Base-by-base conservation (phyloP, 2,113 vertebrate genomes). In the Psettodes erumei region DNA sequence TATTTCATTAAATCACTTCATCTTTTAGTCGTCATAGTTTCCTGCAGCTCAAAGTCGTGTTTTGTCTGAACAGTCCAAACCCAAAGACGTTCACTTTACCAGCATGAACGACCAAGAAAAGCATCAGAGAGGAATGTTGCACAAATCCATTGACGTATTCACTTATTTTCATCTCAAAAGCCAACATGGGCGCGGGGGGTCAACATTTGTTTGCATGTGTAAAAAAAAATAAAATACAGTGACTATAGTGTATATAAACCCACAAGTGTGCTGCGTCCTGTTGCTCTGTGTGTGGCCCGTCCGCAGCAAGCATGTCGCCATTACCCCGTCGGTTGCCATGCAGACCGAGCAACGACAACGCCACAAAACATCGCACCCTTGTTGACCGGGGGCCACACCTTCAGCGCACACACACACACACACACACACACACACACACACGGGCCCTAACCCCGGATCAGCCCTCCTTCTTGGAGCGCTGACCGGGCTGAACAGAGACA, bases 361-460 rank as follows among this genome's bases (percentile, higher is more conserved):
- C 35, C 48, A 56, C 23, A 53, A 59, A 7, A 60, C 76, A 50
- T 6, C 30, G 25, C 30, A 13, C 42, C 68, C 47, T 27, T 81
- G 53, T 69, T 70, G 59, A 72, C 74, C 0, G 50, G 58, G 47
- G 58, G 47, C 73, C 66, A 53, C 79, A 53, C 79, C 59, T 33
- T 86, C 0, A 37, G 74, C 0, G 62, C 55, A 56, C 47, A 40
- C 48, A 51, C 63, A 48, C 78, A 53, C 81, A 51, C 27, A 86
- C 0, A 35, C 0, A 66, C 43, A 81, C 81, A 19, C 5, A 10
- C 25, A 42, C 65, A 38, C 27, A 37, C 15, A n/a, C 12, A 11
- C 35, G 13, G 7, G 8, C 11, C 19, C 45, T 21, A 33, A 63
- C 51, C 37, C 25, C 40, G 50, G 23, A n/a, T 59, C 6, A 16